These are phyloP conservation scores for Psittacula derbiana DNA, from an alignment of 2,797 vertebrate species.

Conservation along the genomic window DNA sequence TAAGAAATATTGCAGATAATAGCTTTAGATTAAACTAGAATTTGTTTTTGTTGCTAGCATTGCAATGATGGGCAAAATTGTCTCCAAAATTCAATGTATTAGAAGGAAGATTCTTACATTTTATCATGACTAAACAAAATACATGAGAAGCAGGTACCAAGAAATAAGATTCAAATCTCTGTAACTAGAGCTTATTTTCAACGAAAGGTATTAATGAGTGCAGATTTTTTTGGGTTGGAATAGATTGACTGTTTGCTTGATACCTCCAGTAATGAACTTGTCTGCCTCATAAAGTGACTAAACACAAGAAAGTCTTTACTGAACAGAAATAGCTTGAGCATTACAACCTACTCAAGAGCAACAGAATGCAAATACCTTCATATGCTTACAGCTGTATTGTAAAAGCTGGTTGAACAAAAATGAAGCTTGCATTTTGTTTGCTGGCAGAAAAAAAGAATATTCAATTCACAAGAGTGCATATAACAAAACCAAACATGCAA, in stretches of 20 bases:
- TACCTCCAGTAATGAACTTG: constrained; percentile 47
- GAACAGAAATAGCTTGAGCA: constrained; percentile 31
- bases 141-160: background rate
- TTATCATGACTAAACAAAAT: background rate
- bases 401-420: constrained; percentile 25
- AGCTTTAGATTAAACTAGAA: background rate
- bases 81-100: background rate
- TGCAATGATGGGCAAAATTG: background rate
- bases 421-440: constrained; percentile 65
- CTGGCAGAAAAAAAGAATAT: constrained; percentile 71
- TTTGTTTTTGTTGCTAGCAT: constrained; percentile 25
- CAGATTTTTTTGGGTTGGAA: constrained; percentile 17
- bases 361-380: constrained; percentile 49
- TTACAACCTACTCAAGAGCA: constrained; percentile 58
- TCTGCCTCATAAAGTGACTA: constrained; percentile 33
- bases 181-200: constrained; percentile 66
- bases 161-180: constrained; percentile 55
- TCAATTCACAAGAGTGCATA: constrained; percentile 73
- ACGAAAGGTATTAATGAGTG: background rate
- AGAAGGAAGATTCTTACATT: background rate
- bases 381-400: constrained; percentile 45
- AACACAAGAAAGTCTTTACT: constrained; percentile 12
- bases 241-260: constrained; percentile 55
- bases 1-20: constrained; percentile 11
- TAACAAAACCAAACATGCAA: constrained; percentile 81